Evolutionary conservation across 1,140 invertebrate genomes (phyloP), one percentile per base, ranked within the genome.

Genomic region (Babylonia areolata): DNA sequence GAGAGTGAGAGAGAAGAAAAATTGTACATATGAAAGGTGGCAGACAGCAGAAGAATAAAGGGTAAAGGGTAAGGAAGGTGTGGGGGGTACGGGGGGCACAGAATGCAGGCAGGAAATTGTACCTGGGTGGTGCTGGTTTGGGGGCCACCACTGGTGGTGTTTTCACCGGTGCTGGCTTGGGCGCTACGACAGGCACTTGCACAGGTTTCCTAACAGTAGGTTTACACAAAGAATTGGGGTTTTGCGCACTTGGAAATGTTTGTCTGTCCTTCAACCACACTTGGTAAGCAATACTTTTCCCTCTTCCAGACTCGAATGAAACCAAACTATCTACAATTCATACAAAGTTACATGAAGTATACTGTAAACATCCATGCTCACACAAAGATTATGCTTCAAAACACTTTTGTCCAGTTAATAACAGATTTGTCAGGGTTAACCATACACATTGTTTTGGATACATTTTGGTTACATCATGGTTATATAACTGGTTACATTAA

Each of bases 141-240:
- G 87, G 86, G 33, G 85, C 77, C 20, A 88, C 87, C 71, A 54
- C 79, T 20, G 90, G 89, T 39, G 90, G 82, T 77, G 77, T 81
- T 81, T 54, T 86, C 64, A 80, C 58, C 58, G 77, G 64, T 75
- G 86, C 78, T 37, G 87, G 84, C 73, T 89, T 86, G 51, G 87
- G 87, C 31, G 87, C 87, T 69, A 87, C 86, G 46, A 88, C 69
- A 33, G 90, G 87, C 33, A 82, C 64, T 54, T 81, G 80, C 69
- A 51, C 84, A 84, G 87, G 81, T 51, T 51, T 81, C 71, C 80
- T 86, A 80, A 28, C 28, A 23, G 5, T 64, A 2, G 58, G 58
- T 23, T 64, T 64, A 64, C 58, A 64, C 58, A 64, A 64, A 64
- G 5, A 20, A n/a, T 64, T 64, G 5, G n/a, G n/a, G n/a, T n/a